These are phyloP conservation scores for Pachydiplax longipennis DNA, from an alignment of 2,888 invertebrate species.

Conservation along the genomic window DNA sequence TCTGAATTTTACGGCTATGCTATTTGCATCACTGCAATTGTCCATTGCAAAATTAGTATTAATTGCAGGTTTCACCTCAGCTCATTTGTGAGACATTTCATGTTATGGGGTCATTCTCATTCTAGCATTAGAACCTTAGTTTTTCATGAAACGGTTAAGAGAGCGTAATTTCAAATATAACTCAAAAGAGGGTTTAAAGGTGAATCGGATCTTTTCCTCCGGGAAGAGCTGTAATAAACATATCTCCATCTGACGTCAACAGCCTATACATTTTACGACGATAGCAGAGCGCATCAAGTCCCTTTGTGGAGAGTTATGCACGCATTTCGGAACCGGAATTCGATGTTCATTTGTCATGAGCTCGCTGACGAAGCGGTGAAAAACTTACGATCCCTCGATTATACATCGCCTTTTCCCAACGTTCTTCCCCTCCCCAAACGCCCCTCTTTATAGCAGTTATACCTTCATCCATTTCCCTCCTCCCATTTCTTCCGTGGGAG, in stretches of 20 bases:
- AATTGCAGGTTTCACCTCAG: too few relatives aligned
- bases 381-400: slow-evolving; percentile 24
- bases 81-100: too few relatives aligned
- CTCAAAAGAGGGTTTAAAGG: background rate
- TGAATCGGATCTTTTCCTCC: background rate
- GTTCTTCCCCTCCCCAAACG: background rate
- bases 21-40: too few relatives aligned
- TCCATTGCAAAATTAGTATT: too few relatives aligned
- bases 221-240: background rate
- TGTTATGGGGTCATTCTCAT: too few relatives aligned
- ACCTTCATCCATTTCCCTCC: slow-evolving; percentile 9
- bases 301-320: background rate
- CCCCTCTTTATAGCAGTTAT: slow-evolving; percentile 27
- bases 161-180: background rate
- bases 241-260: background rate
- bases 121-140: too few relatives aligned
- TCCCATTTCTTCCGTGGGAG: slow-evolving; percentile 24
- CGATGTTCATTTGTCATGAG: slow-evolving; percentile 20
- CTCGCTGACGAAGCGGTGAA: slow-evolving; percentile 6
- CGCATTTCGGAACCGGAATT: slow-evolving; percentile 24
- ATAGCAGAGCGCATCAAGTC: background rate
- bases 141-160: too few relatives aligned
- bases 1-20: too few relatives aligned
- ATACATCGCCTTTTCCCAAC: background rate
- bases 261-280: background rate